These are phyloP conservation scores for Meta bourneti DNA, from an alignment of 2,888 invertebrate genomes.

Conservation along the genomic window DNA sequence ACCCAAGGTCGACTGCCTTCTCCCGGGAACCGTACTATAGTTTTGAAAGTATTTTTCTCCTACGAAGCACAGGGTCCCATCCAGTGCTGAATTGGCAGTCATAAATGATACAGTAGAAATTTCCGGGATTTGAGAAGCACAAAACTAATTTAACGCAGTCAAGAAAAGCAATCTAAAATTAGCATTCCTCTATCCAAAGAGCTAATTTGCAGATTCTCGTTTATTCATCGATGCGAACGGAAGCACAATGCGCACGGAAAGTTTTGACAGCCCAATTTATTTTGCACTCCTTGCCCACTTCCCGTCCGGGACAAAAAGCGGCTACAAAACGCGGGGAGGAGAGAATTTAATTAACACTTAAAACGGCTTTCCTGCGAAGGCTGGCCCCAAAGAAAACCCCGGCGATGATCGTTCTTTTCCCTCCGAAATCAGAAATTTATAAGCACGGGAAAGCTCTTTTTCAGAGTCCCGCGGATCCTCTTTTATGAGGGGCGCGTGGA, in stretches of 20 bases:
- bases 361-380: constrained; percentile 9
- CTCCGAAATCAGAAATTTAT: constrained; percentile 64
- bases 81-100: too few species aligned
- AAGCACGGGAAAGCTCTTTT: constrained; percentile 27
- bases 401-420: not conserved
- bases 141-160: not conserved
- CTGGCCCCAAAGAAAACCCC: not conserved
- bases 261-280: constrained; percentile 33
- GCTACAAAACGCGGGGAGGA: not conserved
- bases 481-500: constrained; percentile 22
- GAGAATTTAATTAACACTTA: constrained; percentile 57
- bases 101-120: not conserved
- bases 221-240: not conserved
- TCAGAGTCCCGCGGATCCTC: not conserved
- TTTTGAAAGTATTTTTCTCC: too few species aligned
- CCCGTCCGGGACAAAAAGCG: not conserved
- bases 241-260: not conserved
- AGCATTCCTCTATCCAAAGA: not conserved
- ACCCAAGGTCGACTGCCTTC: too few species aligned
- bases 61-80: too few species aligned
- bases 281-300: not conserved
- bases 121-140: not conserved
- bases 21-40: too few species aligned
- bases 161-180: not conserved
- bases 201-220: constrained; percentile 17